Base-by-base conservation (phyloP, 1,140 invertebrate genomes). In the Drosophila teissieri region DNA sequence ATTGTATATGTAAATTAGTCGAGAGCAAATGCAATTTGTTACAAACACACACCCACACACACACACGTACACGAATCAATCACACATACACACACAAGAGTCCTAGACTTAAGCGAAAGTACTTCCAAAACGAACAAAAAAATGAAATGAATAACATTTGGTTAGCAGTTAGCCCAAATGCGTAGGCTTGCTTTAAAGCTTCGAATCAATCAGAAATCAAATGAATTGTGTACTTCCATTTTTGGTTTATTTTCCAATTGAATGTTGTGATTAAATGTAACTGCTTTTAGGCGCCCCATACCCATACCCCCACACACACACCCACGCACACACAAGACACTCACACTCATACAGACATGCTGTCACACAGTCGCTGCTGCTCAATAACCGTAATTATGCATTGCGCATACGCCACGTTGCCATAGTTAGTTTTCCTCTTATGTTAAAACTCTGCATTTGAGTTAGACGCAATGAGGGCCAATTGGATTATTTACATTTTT, bases 191-290 rank as follows among this genome's bases (percentile, higher is more conserved):
- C 69, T 67, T 76, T 42, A 15, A 62, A 56, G 67, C 67, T 70
- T 70, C 27, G 39, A 74, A 73, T 61, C 70, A 54, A 73, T 73
- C 68, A 55, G 52, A 62, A 61, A 56, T 69, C 27, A 42, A 64
- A 67, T 36, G 34, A 67, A 52, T 68, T 67, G 49, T 70, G 67
- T 70, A 49, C 67, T 70, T 70, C 40, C 53, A 72, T 65, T 79
- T 62, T 73, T 51, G 55, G 46, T 70, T 77, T 68, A 49, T 62
- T 73, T 72, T 62, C 64, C 78, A 88, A 86, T 86, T 86, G 65
- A 89, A 86, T 83, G 83, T 86, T 86, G 83, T 86, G 83, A 86
- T 79, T 86, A 88, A 76, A 62, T 79, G 60, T 83, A 83, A 89
- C 36, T 72, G 84, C 79, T 88, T 85, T 44, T 88, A 86, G 84